These are phyloP conservation scores for Criorhina ranunculi DNA, from an alignment of 2,888 invertebrate genomes.

Conservation along the genomic window DNA sequence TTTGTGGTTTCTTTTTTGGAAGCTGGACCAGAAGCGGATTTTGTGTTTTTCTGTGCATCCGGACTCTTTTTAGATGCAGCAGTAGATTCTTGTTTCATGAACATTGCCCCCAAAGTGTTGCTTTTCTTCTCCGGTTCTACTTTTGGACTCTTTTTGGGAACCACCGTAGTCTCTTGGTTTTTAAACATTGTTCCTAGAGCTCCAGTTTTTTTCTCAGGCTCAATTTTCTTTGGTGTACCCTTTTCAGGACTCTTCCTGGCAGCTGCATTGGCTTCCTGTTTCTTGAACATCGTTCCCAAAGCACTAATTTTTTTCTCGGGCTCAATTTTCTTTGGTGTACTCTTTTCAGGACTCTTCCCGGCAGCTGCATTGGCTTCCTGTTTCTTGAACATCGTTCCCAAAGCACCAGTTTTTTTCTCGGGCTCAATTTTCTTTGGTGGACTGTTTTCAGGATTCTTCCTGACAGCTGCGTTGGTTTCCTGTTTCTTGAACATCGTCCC, in stretches of 20 bases:
- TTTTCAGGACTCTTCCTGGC: constrained; percentile 47
- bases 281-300: constrained; percentile 59
- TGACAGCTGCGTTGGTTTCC: constrained; percentile 44
- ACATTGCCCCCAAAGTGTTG: constrained; percentile 21
- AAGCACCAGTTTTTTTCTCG: constrained; percentile 17
- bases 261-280: constrained; percentile 57
- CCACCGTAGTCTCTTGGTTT: constrained; percentile 48
- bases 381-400: constrained; percentile 63
- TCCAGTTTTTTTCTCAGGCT: constrained; percentile 23
- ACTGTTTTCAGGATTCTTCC: constrained; percentile 44
- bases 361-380: constrained; percentile 52
- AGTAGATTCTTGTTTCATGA: constrained; percentile 43
- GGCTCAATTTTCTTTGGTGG: constrained; percentile 43
- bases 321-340: constrained; percentile 42
- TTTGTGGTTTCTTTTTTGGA: constrained; percentile 79
- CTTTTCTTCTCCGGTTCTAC: constrained; percentile 74
- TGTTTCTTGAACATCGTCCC: constrained; percentile 63
- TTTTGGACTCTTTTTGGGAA: constrained; percentile 51
- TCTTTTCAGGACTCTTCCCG: constrained; percentile 46
- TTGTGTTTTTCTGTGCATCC: constrained; percentile 40
- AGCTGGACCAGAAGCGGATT: constrained; percentile 14
- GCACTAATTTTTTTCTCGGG: constrained; percentile 21
- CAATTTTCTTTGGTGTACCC: constrained; percentile 40
- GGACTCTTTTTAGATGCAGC: constrained; percentile 25
- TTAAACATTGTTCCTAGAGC: constrained; percentile 55